Evolutionary conservation across 1,140 invertebrate genomes (phyloP).

Genomic region (Cylas formicarius): DNA sequence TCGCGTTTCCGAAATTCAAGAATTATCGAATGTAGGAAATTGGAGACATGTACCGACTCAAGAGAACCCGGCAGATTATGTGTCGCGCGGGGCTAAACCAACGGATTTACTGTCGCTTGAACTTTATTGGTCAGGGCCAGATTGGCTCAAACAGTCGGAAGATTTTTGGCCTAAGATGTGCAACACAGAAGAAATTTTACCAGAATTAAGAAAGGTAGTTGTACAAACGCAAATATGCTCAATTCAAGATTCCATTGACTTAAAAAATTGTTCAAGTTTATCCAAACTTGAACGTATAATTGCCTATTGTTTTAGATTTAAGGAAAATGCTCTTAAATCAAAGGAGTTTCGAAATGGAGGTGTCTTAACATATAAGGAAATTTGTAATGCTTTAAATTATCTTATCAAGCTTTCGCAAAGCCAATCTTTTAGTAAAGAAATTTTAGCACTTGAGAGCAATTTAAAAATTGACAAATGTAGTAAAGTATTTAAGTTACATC

Average conservation of each 20-base stretch:
- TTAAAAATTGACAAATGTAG: conserved; percentile 1
- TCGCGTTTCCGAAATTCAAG: conserved; percentile 36
- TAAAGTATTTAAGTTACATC: conserved; percentile 29
- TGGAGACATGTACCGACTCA: conserved; percentile 38
- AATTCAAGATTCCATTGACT: no score
- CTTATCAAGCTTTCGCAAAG: conserved; percentile 10
- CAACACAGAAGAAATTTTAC: no score
- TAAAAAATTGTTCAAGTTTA: no score
- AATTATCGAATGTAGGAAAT: conserved; percentile 21
- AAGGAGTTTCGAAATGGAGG: conserved; percentile 1
- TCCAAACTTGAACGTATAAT: no score
- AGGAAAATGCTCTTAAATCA: conserved; percentile 8
- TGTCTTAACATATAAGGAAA: conserved; percentile 1
- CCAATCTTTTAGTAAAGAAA: conserved; percentile 9
- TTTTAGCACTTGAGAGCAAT: neutral
- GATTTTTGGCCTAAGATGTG: conserved; percentile 6
- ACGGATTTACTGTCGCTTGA: conserved; percentile 21
- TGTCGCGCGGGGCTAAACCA: conserved; percentile 37
- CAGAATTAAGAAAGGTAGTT: no score
- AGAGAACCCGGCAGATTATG: conserved; percentile 42
- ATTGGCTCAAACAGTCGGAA: conserved; percentile 10
- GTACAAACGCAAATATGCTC: no score
- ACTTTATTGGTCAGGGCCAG: conserved; percentile 20
- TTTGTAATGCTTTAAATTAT: neutral
- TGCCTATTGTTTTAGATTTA: conserved; percentile 6